Base-by-base conservation (phyloP, 2,888 invertebrate genomes). In the Nowickia ferox region DNA sequence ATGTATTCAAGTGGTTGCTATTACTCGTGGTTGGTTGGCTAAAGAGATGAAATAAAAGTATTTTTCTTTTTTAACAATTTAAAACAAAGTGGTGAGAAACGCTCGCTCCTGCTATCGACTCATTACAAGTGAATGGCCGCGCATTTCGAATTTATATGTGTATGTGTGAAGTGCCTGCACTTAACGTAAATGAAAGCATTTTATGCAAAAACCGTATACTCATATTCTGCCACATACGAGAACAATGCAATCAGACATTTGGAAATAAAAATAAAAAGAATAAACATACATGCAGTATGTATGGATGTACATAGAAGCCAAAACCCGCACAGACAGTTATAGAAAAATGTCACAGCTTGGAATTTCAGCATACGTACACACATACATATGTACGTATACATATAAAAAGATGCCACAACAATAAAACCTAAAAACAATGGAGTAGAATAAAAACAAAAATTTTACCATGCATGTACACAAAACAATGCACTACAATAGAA, bases 331-430 rank as follows among this genome's bases (percentile, higher is more conserved):
- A 84, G 84, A 87, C 80, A 84, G 78, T 84, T 69, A 77, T 74
- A 72, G 63, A 84, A 80, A 75, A 79, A 78, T 81, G 84, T 77
- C 81, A 82, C 81, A 87, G 87, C 87, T 78, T 84, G 87, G 81
- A 84, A 81, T 78, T 74, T 66, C 61, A 81, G 30, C 30, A 30
- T 30, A 30, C 30, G 6, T 30, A 30, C 30, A 6, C 30, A 30
- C 6, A 30, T 6, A 30, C 6, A 30, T 6, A 30, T 3, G 4
- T 30, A 4, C n/a, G n/a, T n/a, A n/a, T n/a, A 66, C 68, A 71
- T 65, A 81, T 74, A 75, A 78, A 81, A 75, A 79, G 59, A 84
- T 84, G 76, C 82, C 72, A 80, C 76, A 86, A 86, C 78, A 86
- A 86, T 84, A 57, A 79, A 72, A 76, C 78, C 72, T 19, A 53